A percentile compares a stretch with the other conserved stretches of the same genome.
These are phyloP conservation scores for Sebastes trivittatus DNA, from an alignment of 2,797 vertebrate species.

Conservation along the genomic window DNA sequence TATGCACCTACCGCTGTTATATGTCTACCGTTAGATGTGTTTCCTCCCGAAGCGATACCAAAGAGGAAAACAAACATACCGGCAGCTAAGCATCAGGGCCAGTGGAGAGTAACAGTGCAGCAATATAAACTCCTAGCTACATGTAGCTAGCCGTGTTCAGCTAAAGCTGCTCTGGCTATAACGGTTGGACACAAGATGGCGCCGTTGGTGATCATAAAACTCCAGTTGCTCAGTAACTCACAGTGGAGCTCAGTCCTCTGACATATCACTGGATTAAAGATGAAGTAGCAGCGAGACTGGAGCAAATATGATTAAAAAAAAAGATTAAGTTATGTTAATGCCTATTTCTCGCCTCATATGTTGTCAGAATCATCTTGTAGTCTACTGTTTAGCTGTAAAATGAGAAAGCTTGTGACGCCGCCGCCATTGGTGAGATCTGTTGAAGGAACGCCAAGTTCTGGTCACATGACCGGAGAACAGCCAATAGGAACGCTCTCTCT, in stretches of 20 bases:
- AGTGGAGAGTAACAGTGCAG: rapidly evolving
- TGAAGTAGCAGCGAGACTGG: too few relatives aligned
- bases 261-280: neutral
- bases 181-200: conserved; percentile 42
- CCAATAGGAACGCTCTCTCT: too few relatives aligned
- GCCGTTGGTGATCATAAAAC: neutral
- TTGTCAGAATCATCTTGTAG: too few relatives aligned
- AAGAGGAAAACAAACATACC: too few relatives aligned
- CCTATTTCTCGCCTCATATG: too few relatives aligned
- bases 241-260: neutral
- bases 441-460: too few relatives aligned
- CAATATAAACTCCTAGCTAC: neutral
- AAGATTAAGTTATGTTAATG: too few relatives aligned
- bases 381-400: too few relatives aligned
- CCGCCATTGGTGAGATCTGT: too few relatives aligned
- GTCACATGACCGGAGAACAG: too few relatives aligned
- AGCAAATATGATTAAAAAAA: too few relatives aligned
- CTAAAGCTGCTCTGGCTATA: neutral
- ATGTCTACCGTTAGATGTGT: neutral
- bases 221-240: neutral
- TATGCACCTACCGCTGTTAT: neutral
- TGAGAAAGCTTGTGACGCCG: too few relatives aligned
- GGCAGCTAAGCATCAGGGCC: neutral
- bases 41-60: neutral
- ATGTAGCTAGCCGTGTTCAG: neutral